phyloP scores from a whole-genome alignment of 2,797 vertebrate genomes.

The Rhabdomys pumilio region DNA sequence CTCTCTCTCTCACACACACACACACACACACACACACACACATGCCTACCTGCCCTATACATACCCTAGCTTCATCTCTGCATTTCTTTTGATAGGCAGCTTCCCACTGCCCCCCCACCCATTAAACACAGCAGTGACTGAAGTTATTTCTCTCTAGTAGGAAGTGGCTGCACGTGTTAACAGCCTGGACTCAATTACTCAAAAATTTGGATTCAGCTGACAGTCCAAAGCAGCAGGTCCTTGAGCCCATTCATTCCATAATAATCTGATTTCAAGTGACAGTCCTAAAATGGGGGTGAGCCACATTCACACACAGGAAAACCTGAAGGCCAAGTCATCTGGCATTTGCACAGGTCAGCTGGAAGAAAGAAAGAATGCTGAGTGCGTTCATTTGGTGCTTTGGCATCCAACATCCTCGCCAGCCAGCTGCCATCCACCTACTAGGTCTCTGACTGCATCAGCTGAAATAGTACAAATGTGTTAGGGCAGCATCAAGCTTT shows the following conservation, averaged over 20 bases:
- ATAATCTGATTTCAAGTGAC: constrained; percentile 34
- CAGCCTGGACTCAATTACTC: constrained; percentile 38
- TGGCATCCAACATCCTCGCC: neutral
- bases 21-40: neutral
- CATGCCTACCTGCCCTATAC: neutral
- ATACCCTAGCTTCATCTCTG: neutral
- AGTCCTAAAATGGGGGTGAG: neutral
- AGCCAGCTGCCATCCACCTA: neutral
- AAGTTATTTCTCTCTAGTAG: neutral
- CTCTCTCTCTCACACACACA: neutral
- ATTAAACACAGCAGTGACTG: neutral
- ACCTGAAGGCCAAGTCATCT: neutral
- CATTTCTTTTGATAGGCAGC: neutral
- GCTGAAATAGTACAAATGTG: neutral
- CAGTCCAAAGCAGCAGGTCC: neutral
- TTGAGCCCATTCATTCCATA: neutral
- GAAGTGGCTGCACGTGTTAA: constrained; percentile 59
- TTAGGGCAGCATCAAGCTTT: constrained; percentile 6
- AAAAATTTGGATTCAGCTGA: neutral
- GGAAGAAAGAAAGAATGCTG: neutral
- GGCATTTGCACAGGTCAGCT: neutral
- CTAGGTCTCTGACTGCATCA: neutral
- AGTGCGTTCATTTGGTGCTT: neutral
- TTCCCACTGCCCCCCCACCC: constrained; percentile 47
- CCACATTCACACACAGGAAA: neutral